phyloP scores from a whole-genome alignment of 1,140 invertebrate species.

The Octopus sinensis region DNA sequence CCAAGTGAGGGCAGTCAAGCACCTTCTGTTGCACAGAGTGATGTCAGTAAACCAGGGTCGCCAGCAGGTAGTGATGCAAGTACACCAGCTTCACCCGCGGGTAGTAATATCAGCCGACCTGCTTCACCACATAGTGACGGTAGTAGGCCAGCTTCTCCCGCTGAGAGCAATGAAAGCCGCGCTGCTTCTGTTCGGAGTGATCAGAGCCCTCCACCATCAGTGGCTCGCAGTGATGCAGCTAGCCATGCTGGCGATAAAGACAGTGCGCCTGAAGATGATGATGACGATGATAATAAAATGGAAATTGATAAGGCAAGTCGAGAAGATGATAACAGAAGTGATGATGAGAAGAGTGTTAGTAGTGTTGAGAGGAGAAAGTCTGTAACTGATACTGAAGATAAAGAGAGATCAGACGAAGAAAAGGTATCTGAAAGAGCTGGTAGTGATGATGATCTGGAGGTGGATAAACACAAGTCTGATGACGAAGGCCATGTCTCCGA shows the following conservation, averaged over 20 bases:
- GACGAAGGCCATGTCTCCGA: background rate
- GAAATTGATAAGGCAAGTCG: background rate
- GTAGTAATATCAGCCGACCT: background rate
- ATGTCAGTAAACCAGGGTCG: background rate
- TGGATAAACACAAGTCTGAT: background rate
- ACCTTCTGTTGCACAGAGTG: background rate
- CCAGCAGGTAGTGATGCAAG: background rate
- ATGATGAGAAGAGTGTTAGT: background rate
- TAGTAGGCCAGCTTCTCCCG: background rate
- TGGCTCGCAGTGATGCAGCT: background rate
- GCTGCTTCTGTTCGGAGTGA: background rate
- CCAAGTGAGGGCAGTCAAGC: slow-evolving; percentile 2
- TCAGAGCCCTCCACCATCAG: background rate
- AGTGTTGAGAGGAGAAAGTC: background rate
- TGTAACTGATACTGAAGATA: slow-evolving; percentile 10
- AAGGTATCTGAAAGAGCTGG: background rate
- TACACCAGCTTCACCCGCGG: background rate
- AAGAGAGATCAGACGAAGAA: slow-evolving; percentile 13
- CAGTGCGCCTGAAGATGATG: background rate
- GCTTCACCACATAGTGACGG: background rate
- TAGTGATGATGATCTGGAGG: slow-evolving; percentile 9
- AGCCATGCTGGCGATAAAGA: background rate
- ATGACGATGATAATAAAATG: background rate
- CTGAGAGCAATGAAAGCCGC: slow-evolving; percentile 2
- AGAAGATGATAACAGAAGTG: background rate